Base-by-base conservation (phyloP, 1,140 invertebrate genomes). In the Drosophila simulans region DNA sequence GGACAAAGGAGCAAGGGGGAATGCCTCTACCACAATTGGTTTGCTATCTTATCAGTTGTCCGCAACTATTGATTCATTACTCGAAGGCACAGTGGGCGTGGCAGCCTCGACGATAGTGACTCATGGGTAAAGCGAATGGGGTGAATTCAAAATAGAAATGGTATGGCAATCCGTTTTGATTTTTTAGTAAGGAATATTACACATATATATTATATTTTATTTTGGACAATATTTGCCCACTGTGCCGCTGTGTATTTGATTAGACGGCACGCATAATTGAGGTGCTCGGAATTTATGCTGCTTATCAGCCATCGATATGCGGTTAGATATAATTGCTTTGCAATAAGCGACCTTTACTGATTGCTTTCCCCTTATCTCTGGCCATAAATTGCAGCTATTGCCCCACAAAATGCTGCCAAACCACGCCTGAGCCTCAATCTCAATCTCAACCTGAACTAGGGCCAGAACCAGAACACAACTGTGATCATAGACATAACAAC, bases 361-460 rank as follows among this genome's bases (percentile, higher is more conserved):
- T 57, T 66, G 45, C 35, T 3, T n/a, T 31, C 13, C 3, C 0
- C 4, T 22, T 42, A 31, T 46, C 35, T 20, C 7, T 34, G 8
- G 42, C 22, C 37, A n/a, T 22, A 58, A 42, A 42, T 88, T 89
- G 22, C 68, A 88, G 83, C 84, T 70, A 79, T 77, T 57, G 49
- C 48, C 46, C 71, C 83, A 84, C 76, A 80, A 76, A 84, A 89
- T 89, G 84, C 84, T 88, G 84, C 84, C 84, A 89, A 84, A 66
- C 56, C 51, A 63, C 80, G 84, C 84, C 84, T 88, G 59, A 88
- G 83, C 56, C 79, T 64, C 70, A 77, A 70, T 62, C 62, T 54
- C 42, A 65, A 62, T 37, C 64, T 69, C 72, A 76, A 62, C 39
- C 31, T 35, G 31, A 52, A 52, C 42, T 45, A 63, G 66, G 63